Evolutionary conservation across 1,140 invertebrate species (phyloP).

Genomic region (Steinernema khuongi): DNA sequence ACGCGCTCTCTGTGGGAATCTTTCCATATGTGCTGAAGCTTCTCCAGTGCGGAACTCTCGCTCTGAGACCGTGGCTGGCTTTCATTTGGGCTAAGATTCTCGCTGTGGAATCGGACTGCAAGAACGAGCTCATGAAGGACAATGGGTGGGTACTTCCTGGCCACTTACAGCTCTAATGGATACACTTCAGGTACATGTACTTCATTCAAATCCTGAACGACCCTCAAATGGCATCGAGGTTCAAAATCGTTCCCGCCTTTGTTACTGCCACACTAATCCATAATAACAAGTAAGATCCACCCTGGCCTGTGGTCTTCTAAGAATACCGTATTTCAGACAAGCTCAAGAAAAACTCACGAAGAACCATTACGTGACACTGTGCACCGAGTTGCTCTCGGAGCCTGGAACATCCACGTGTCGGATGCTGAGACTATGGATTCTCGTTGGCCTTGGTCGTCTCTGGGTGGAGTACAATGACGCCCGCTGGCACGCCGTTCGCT

Average conservation of each 20-base stretch:
- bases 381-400: constrained; percentile 50
- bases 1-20: constrained; percentile 89
- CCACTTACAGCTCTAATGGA: not conserved
- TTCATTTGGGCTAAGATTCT: constrained; percentile 99
- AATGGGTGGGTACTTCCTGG: constrained; percentile 64
- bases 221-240: constrained; percentile 33
- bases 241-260: constrained; percentile 54
- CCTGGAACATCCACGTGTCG: constrained; percentile 57
- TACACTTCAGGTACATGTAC: constrained; percentile 38
- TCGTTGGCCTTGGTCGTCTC: constrained; percentile 81
- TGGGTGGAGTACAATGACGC: constrained; percentile 90
- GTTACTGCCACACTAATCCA: constrained; percentile 54
- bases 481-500: constrained; percentile 88
- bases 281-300: constrained; percentile 45
- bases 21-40: constrained; percentile 97
- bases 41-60: constrained; percentile 78
- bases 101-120: constrained; percentile 79
- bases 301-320: constrained; percentile 1
- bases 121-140: constrained; percentile 88
- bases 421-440: constrained; percentile 79
- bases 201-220: constrained; percentile 60
- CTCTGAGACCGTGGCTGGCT: constrained; percentile 82
- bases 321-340: constrained; percentile 28
- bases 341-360: constrained; percentile 53
- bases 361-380: constrained; percentile 49